A percentile compares a stretch with the other conserved stretches of the same genome.
phyloP scores from a whole-genome alignment of 2,888 invertebrate genomes.

The Agrochola circellaris region DNA sequence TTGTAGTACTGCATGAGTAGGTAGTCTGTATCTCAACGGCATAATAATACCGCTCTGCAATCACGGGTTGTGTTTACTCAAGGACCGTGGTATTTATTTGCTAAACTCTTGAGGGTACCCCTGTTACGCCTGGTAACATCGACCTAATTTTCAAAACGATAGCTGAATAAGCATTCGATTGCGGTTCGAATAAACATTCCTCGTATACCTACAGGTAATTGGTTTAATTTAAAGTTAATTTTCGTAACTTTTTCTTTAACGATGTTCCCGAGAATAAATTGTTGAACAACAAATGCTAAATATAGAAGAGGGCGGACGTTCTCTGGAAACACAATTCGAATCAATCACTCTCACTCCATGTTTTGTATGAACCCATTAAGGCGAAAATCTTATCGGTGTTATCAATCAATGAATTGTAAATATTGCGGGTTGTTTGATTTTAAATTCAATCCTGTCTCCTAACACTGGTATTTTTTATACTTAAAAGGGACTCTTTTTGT shows the following conservation, averaged over 20 bases:
- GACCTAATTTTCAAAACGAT: slow-evolving; percentile 83
- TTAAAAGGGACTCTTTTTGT: too few relatives aligned
- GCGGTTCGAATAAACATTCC: slow-evolving; percentile 78
- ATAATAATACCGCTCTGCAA: slow-evolving; percentile 72
- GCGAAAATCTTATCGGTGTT: slow-evolving; percentile 7
- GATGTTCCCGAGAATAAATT: background rate
- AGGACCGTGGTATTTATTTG: slow-evolving; percentile 85
- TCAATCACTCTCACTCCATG: background rate
- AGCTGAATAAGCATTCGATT: slow-evolving; percentile 84
- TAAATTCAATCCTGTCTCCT: background rate
- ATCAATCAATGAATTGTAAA: background rate
- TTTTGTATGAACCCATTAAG: slow-evolving; percentile 10
- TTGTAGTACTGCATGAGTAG: slow-evolving; percentile 33
- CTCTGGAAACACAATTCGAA: slow-evolving; percentile 1
- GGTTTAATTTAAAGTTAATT: slow-evolving; percentile 55
- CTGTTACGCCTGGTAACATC: slow-evolving; percentile 75
- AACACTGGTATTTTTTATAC: too few relatives aligned
- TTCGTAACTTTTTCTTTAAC: slow-evolving; percentile 44
- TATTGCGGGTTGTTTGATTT: background rate
- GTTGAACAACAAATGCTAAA: background rate
- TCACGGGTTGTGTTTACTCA: slow-evolving; percentile 81
- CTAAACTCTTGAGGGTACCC: slow-evolving; percentile 82
- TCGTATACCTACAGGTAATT: slow-evolving; percentile 72
- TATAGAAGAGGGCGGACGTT: slow-evolving; percentile 1
- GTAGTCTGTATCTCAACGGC: slow-evolving; percentile 48